Evolutionary conservation across 2,113 vertebrate species (phyloP).

Genomic region (Bubalus kerabau): DNA sequence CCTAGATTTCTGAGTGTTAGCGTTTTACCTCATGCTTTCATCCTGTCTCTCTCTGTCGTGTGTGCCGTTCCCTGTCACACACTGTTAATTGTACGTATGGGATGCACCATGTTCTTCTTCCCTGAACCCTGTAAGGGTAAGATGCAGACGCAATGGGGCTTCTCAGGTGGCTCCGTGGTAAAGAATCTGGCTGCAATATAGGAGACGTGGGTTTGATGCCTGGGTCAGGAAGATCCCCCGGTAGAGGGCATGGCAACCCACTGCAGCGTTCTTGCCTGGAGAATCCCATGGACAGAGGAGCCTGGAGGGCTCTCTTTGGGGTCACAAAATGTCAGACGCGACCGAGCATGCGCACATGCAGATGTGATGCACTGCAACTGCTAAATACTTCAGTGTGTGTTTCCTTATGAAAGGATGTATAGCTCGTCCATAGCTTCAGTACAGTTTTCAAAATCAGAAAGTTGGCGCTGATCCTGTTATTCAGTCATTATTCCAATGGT

Average conservation of each 20-base stretch:
- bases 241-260: not conserved
- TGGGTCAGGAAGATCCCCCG: not conserved
- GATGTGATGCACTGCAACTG: not conserved
- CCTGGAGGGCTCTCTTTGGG: not conserved
- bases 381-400: not conserved
- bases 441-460: not conserved
- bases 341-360: not conserved
- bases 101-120: not conserved
- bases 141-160: not conserved
- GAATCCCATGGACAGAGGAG: not conserved
- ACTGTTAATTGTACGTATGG: not conserved
- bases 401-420: not conserved
- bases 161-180: not conserved
- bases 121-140: not conserved
- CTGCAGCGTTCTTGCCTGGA: not conserved
- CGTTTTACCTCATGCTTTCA: not conserved
- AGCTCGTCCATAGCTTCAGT: not conserved
- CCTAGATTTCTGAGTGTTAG: not conserved
- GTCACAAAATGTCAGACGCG: rapidly evolving
- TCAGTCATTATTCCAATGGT: not conserved
- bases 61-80: not conserved
- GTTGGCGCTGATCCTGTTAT: not conserved
- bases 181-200: not conserved
- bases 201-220: not conserved
- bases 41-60: not conserved